phyloP scores from a whole-genome alignment of 1,140 invertebrate species.

The Apis mellifera region Amel_HAv3.1 CM009942.2:470001-470500 shows the following conservation, averaged over 20 bases:
- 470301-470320: conserved; percentile 59
- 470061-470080: conserved; percentile 43
- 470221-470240: conserved; percentile 76
- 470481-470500: not conserved
- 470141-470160: conserved; percentile 37
- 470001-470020: conserved; percentile 37
- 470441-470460: not conserved
- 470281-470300: conserved; percentile 36
- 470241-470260: conserved; percentile 69
- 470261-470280: conserved; percentile 48
- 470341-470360: conserved; percentile 75
- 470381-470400: conserved; percentile 70
- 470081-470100: conserved; percentile 23
- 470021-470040: conserved; percentile 21
- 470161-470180: conserved; percentile 51
- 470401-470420: conserved; percentile 63
- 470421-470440: conserved; percentile 4
- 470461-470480: not conserved
- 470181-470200: conserved; percentile 65
- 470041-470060: conserved; percentile 12
- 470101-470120: not conserved
- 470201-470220: conserved; percentile 71
- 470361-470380: conserved; percentile 70
- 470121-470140: not conserved
- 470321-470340: conserved; percentile 73